Evolutionary conservation across 1,140 invertebrate species (phyloP).

Genomic region (Pygmarrhopalites habei): DNA sequence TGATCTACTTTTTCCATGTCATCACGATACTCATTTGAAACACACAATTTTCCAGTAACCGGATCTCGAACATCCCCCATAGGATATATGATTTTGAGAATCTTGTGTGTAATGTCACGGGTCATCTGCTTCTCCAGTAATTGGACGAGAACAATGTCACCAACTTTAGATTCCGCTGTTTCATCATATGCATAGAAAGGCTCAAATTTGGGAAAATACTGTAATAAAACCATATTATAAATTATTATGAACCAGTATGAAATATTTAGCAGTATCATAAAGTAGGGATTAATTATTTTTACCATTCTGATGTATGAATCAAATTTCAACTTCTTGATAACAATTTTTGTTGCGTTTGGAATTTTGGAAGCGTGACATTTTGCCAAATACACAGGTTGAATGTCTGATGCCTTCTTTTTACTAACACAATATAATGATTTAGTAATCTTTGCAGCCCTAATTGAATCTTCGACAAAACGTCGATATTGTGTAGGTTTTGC

Average conservation of each 20-base stretch:
- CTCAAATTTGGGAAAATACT: slow-evolving; percentile 69
- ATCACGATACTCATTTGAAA: slow-evolving; percentile 61
- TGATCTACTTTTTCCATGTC: slow-evolving; percentile 56
- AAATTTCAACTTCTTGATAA: slow-evolving; percentile 59
- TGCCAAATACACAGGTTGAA: slow-evolving; percentile 57
- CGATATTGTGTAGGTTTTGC: too few species aligned
- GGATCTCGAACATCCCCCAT: slow-evolving; percentile 75
- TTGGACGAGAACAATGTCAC: slow-evolving; percentile 71
- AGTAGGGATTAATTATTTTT: slow-evolving; percentile 41
- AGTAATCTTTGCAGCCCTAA: too few species aligned
- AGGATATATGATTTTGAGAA: slow-evolving; percentile 70
- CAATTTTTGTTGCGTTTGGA: slow-evolving; percentile 66
- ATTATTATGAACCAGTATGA: slow-evolving; percentile 39
- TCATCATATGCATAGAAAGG: slow-evolving; percentile 69
- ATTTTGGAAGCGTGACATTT: slow-evolving; percentile 64
- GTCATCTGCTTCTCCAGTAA: slow-evolving; percentile 62
- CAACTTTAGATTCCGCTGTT: slow-evolving; percentile 63
- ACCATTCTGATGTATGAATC: slow-evolving; percentile 63
- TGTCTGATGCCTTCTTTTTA: too few species aligned
- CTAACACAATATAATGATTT: too few species aligned
- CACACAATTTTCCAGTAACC: slow-evolving; percentile 69
- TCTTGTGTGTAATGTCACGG: slow-evolving; percentile 65
- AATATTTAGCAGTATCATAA: slow-evolving; percentile 10
- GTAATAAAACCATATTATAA: slow-evolving; percentile 43
- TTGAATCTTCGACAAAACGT: too few species aligned